Percentiles rank a stretch among this genome's conserved stretches.
Conservation (phyloP, 2,888 invertebrate genomes). For the Quadroppia sp. region DNA sequence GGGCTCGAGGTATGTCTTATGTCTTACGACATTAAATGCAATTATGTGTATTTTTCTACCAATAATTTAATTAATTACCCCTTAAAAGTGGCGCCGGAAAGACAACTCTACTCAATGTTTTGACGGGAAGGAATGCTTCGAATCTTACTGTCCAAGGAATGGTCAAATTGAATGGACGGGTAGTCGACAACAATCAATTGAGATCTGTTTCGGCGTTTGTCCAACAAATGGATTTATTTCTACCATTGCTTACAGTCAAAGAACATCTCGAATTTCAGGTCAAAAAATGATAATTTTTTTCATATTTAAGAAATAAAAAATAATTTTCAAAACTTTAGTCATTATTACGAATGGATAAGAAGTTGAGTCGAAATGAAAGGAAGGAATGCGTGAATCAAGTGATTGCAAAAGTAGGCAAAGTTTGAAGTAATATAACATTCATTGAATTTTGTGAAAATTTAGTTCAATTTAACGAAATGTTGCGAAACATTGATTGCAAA, state of each 20-base stretch:
- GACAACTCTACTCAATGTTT: slow-evolving; percentile 39
- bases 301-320: background rate
- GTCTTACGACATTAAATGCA: no score
- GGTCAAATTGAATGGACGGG: slow-evolving; percentile 33
- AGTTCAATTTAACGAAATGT: slow-evolving; percentile 62
- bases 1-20: slow-evolving; percentile 59
- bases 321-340: background rate
- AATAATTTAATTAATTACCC: background rate
- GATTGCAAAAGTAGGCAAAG: background rate
- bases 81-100: slow-evolving; percentile 38
- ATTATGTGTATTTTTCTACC: no score
- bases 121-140: slow-evolving; percentile 30
- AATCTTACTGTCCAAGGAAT: slow-evolving; percentile 34
- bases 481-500: no score
- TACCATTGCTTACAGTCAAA: slow-evolving; percentile 51
- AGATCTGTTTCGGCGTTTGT: slow-evolving; percentile 41
- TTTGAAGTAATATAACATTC: background rate
- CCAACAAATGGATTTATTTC: slow-evolving; percentile 51
- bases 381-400: no score
- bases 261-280: slow-evolving; percentile 50
- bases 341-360: no score
- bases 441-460: background rate
- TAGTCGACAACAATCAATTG: slow-evolving; percentile 16
- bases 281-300: background rate
- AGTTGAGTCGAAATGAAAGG: no score